Evolutionary conservation across 1,140 invertebrate genomes (phyloP).

Genomic region (Ylistrum balloti): DNA sequence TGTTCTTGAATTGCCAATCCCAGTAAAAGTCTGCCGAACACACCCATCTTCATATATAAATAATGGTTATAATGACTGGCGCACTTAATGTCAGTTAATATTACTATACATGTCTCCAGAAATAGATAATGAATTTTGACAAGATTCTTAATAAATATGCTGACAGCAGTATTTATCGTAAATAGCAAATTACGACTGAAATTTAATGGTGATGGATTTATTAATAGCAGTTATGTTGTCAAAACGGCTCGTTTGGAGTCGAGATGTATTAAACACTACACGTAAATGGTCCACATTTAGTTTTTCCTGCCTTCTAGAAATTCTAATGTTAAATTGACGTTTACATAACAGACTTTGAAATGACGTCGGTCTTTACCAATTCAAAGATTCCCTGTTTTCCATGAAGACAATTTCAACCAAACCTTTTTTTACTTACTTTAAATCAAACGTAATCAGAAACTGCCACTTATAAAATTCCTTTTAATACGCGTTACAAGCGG

Average conservation of each 20-base stretch:
- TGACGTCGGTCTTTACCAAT: no score
- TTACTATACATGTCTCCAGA: neutral
- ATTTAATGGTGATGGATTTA: neutral
- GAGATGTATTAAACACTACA: no score
- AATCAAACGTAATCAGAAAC: neutral
- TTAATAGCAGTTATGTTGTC: neutral
- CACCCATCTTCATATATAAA: neutral
- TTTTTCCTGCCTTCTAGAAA: no score
- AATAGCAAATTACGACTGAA: neutral
- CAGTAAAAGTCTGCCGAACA: neutral
- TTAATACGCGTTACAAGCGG: neutral
- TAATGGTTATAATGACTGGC: neutral
- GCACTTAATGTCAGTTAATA: neutral
- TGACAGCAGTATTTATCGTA: neutral
- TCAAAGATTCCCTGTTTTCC: neutral
- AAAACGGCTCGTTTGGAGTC: neutral
- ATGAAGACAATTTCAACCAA: neutral
- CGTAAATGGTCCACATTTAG: no score
- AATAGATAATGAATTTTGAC: neutral
- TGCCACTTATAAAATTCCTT: neutral
- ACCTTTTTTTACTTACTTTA: neutral
- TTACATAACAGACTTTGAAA: no score
- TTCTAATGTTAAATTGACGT: no score
- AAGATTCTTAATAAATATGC: neutral
- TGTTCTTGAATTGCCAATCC: neutral